Conservation (phyloP, 2,888 invertebrate genomes). For the Galerucella calmariensis region DNA sequence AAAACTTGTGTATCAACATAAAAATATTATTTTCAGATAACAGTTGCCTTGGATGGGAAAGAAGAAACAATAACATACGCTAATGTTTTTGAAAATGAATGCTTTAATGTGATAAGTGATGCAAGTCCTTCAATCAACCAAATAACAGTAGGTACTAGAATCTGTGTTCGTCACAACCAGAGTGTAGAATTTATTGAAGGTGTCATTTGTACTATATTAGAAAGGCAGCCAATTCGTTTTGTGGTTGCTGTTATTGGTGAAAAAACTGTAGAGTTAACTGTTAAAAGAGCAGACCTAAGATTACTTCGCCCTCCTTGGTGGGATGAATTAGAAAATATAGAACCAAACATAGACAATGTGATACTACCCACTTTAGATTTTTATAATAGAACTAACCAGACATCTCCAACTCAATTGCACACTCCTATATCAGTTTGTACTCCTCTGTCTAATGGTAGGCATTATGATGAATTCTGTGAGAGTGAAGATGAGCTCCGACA, state of each 20-base stretch:
- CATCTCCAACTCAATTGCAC: constrained; percentile 69
- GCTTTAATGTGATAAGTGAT: constrained; percentile 91
- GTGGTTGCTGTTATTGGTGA: constrained; percentile 71
- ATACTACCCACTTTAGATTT: constrained; percentile 47
- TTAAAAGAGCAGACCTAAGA: constrained; percentile 90
- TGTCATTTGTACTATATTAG: constrained; percentile 77
- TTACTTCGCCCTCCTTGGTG: constrained; percentile 95
- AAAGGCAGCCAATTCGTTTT: constrained; percentile 74
- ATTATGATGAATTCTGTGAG: constrained; percentile 84
- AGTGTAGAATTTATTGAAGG: constrained; percentile 87
- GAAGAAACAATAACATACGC: constrained; percentile 78
- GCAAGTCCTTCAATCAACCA: constrained; percentile 89
- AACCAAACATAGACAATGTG: constrained; percentile 46
- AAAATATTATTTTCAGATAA: constrained; percentile 63
- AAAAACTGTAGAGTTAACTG: constrained; percentile 71
- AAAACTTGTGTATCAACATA: neutral
- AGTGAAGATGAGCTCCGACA: constrained; percentile 90
- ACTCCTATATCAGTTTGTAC: constrained; percentile 66
- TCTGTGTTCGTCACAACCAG: constrained; percentile 81
- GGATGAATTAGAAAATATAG: constrained; percentile 85
- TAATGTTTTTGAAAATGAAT: constrained; percentile 82
- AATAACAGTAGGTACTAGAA: constrained; percentile 81
- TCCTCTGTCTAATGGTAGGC: constrained; percentile 69
- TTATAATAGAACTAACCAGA: constrained; percentile 55
- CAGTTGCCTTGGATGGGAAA: constrained; percentile 84